Evolutionary conservation across 2,888 invertebrate genomes (phyloP), one percentile per base, ranked within the genome.

Genomic region (Cryptophagus acutangulus): DNA sequence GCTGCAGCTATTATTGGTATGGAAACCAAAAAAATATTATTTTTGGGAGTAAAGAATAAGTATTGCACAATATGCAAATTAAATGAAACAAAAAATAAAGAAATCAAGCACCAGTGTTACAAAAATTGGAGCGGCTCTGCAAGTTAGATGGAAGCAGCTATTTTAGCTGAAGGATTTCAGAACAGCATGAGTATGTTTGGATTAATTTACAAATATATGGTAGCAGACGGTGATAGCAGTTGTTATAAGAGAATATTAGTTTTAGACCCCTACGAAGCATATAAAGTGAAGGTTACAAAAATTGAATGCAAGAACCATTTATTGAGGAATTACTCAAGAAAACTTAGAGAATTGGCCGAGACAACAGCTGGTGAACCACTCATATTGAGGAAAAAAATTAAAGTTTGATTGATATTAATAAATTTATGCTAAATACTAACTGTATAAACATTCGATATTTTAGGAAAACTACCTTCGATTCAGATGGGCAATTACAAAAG

Each of bases 201-300:
- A n/a, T 15, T 50, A 17, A 42, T 41, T 31, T 46, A 45, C 40
- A 17, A 18, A 13, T 37, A 33, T 15, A 30, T 51, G 3, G 34
- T 49, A 20, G 48, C 41, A 2, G 46, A 49, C 35, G 51, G 49
- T 2, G 42, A 44, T 15, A 52, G 45, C 13, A 51, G 45, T 30
- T 30, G 46, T 1, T 33, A 17, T 3, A 44, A 40, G 36, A 45
- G 36, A 36, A 14, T 51, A 20, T 16, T 28, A 12, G 40, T 43
- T 15, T 9, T 17, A n/a, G 24, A 40, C 36, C 46, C 43, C 14
- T 50, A 48, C 14, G 26, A 31, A 8, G 16, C 13, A 10, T 20
- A 20, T 20, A 34, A 37, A 14, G 18, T 39, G 10, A 4, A 2
- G 6, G 40, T 48, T 1, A 26, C 36, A 17, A 46, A 51, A 40